A percentile compares a stretch with the other conserved stretches of the same genome.
Conservation (phyloP, 1,140 invertebrate species). For the Triops longicaudatus region DNA sequence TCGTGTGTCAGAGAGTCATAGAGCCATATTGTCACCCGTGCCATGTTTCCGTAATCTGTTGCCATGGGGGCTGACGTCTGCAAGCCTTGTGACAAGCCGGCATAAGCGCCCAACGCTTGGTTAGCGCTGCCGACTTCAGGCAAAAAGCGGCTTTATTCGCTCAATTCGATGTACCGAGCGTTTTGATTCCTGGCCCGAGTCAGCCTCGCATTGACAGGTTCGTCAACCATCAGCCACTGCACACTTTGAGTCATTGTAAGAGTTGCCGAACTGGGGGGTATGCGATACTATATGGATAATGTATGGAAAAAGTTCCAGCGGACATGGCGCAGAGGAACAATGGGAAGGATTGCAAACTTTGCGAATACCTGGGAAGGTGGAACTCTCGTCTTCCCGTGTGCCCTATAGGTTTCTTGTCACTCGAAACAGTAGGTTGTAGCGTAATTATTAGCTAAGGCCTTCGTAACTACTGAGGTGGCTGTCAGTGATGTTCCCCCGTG, state of each 20-base stretch:
- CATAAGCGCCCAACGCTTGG: no score
- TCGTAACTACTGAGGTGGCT: background rate
- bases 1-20: background rate
- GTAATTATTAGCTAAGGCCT: conserved; percentile 4
- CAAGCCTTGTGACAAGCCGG: background rate
- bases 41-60: background rate
- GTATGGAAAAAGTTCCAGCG: no score
- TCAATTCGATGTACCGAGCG: background rate
- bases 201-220: background rate
- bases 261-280: no score
- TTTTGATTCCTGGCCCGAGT: background rate
- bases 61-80: background rate
- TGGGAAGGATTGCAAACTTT: no score
- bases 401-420: background rate
- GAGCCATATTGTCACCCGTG: background rate
- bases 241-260: no score
- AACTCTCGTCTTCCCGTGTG: no score
- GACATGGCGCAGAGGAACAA: no score
- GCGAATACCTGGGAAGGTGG: no score
- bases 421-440: background rate
- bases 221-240: no score
- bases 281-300: no score
- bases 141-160: background rate
- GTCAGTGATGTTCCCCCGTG: background rate
- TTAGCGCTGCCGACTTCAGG: background rate